Conservation (phyloP, 2,888 invertebrate species). For the Dasypogon diadema region DNA sequence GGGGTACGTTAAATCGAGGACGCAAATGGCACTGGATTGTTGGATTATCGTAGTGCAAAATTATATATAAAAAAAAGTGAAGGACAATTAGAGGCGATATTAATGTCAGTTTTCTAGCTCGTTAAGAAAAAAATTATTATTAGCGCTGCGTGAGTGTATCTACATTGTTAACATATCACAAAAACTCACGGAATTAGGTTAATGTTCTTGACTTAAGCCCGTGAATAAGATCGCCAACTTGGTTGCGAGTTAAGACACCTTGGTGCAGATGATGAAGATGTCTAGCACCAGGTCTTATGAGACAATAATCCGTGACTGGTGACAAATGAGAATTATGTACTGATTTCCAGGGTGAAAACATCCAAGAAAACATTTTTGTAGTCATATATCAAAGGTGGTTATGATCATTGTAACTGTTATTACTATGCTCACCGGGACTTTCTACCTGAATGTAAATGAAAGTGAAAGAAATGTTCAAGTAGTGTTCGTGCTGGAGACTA, state of each 20-base stretch:
- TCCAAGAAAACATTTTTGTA: constrained; percentile 14
- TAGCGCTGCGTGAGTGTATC: constrained; percentile 16
- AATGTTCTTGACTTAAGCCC: constrained; percentile 11
- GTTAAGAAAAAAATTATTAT: constrained; percentile 13
- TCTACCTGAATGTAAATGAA: constrained; percentile 37
- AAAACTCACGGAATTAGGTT: constrained; percentile 18
- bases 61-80: neutral
- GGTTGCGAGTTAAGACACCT: constrained; percentile 8
- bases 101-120: neutral
- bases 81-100: constrained; percentile 2
- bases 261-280: neutral
- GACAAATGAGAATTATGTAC: constrained; percentile 20
- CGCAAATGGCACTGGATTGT: too few species aligned
- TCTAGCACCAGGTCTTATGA: neutral
- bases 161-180: constrained; percentile 17
- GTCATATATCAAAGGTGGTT: neutral
- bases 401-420: constrained; percentile 19
- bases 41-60: too few species aligned
- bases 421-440: neutral
- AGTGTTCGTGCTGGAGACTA: neutral
- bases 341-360: constrained; percentile 4
- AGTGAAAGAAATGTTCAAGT: constrained; percentile 31
- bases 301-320: constrained; percentile 27
- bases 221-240: constrained; percentile 4
- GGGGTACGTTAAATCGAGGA: too few species aligned